Percentiles rank a stretch among this genome's conserved stretches.
phyloP scores from a whole-genome alignment of 2,113 vertebrate species.

The Puffinus mauretanicus region DNA sequence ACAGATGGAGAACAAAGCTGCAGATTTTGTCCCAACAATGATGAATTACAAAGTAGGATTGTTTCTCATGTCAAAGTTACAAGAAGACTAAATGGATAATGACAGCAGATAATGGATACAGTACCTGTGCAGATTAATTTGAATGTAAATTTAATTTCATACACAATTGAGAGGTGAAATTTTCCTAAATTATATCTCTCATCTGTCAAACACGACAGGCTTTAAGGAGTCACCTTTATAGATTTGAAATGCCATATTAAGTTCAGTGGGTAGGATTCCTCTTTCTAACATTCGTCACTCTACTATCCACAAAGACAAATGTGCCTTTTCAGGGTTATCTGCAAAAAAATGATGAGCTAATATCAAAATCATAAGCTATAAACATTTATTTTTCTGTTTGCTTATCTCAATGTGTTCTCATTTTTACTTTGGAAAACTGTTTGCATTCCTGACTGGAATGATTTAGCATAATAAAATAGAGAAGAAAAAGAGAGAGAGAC shows the following conservation, averaged over 20 bases:
- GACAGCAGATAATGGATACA: background rate
- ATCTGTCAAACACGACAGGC: background rate
- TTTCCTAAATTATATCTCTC: background rate
- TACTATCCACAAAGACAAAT: background rate
- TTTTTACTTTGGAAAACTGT: background rate
- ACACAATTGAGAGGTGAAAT: background rate
- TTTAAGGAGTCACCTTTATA: background rate
- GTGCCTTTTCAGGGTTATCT: background rate
- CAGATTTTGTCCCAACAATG: background rate
- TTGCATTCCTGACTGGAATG: background rate
- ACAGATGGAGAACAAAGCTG: background rate
- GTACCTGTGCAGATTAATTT: background rate
- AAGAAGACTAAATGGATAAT: background rate
- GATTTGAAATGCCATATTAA: background rate
- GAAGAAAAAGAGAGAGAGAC: background rate
- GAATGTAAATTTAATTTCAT: slow-evolving; percentile 15
- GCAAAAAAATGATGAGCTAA: background rate
- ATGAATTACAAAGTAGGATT: background rate
- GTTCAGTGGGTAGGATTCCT: background rate
- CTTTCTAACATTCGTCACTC: background rate
- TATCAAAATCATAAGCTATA: background rate
- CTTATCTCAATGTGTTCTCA: background rate
- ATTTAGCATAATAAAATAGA: background rate
- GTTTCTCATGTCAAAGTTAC: background rate
- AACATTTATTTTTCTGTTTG: background rate